These are phyloP conservation scores for Neotoma lepida DNA, from an alignment of 2,113 vertebrate genomes.

Conservation along the genomic window DNA sequence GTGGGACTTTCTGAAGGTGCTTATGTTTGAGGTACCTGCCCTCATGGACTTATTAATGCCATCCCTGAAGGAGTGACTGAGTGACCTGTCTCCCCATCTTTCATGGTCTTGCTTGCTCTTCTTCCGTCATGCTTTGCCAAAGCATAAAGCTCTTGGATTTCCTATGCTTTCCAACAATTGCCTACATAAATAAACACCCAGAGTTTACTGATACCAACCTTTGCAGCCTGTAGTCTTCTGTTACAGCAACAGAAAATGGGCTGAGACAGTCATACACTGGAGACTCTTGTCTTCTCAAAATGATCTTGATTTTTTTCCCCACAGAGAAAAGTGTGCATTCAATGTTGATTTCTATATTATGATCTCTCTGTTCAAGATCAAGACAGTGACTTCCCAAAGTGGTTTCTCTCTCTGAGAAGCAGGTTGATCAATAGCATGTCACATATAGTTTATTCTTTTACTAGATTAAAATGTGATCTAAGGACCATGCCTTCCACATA, in stretches of 20 bases:
- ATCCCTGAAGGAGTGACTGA: not conserved
- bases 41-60: not conserved
- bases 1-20: not conserved
- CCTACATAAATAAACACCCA: not conserved
- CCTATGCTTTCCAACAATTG: not conserved
- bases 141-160: not conserved
- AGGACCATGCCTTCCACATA: not conserved
- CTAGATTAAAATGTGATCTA: slow-evolving; percentile 14
- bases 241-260: not conserved
- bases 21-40: too few relatives aligned
- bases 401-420: not conserved
- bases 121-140: too few relatives aligned
- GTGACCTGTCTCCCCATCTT: not conserved
- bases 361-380: not conserved
- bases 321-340: not conserved
- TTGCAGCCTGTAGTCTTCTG: not conserved
- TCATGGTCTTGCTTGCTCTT: too few relatives aligned
- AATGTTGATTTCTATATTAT: slow-evolving; percentile 34
- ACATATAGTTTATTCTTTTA: not conserved
- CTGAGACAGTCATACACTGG: not conserved
- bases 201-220: not conserved
- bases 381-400: not conserved
- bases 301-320: slow-evolving; percentile 1
- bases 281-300: slow-evolving; percentile 26
- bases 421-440: not conserved